A percentile compares a stretch with the other conserved stretches of the same genome.
These are phyloP conservation scores for Halocynthia roretzi DNA, from an alignment of 23 tunicate species.

Conservation along the genomic window DNA sequence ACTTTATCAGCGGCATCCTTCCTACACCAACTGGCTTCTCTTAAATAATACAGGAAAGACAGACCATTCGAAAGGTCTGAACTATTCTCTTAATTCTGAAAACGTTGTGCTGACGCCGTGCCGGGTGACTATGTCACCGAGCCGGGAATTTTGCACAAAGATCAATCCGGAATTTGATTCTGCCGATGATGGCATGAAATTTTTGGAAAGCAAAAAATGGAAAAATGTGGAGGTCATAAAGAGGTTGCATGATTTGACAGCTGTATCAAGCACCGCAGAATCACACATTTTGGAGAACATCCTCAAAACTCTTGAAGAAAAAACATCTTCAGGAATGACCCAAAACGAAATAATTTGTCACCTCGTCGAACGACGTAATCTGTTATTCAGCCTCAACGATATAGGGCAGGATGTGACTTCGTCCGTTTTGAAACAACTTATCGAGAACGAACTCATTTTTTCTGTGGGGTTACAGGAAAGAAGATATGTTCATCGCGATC, in stretches of 20 bases:
- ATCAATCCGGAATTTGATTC: background rate
- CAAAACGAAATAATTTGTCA: too few species aligned
- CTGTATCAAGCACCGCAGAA: background rate
- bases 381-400: too few species aligned
- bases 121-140: background rate
- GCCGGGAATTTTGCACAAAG: background rate
- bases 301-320: too few species aligned
- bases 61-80: background rate
- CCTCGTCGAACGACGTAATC: too few species aligned
- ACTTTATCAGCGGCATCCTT: constrained; percentile 15
- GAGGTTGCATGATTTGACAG: too few species aligned
- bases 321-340: too few species aligned
- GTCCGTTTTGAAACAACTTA: background rate
- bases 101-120: constrained; percentile 17
- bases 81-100: constrained; percentile 15
- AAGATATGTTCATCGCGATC: background rate
- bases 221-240: too few species aligned
- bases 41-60: background rate
- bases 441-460: constrained; percentile 1
- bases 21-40: constrained; percentile 20
- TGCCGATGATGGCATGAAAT: too few species aligned
- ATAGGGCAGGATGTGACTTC: too few species aligned
- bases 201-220: too few species aligned
- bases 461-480: constrained; percentile 10
- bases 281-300: background rate